Conservation (phyloP, 2,888 invertebrate species). For the Perithous albicinctus region DNA sequence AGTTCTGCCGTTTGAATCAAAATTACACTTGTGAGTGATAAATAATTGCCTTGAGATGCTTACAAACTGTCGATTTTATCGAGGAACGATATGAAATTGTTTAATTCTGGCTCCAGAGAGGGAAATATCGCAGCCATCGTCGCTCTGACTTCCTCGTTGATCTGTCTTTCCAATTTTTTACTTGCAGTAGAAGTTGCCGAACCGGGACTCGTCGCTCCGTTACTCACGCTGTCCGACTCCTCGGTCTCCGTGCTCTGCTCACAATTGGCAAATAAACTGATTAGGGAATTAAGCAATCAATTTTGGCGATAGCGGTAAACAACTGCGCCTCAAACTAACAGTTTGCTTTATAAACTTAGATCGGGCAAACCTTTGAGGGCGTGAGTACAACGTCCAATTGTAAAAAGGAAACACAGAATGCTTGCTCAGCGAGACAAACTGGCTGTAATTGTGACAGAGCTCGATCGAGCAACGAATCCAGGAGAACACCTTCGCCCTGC, state of each 20-base stretch:
- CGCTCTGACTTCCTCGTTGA: slow-evolving; percentile 92
- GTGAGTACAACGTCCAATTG: slow-evolving; percentile 88
- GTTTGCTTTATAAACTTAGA: not conserved
- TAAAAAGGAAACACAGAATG: slow-evolving; percentile 97
- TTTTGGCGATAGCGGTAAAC: no score
- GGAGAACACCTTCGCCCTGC: slow-evolving; percentile 81
- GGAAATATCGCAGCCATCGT: slow-evolving; percentile 97
- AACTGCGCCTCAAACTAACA: not conserved
- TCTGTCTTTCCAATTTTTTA: slow-evolving; percentile 89
- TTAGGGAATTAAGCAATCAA: not conserved
- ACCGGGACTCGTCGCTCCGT: slow-evolving; percentile 80
- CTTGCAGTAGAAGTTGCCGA: slow-evolving; percentile 80
- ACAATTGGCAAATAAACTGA: not conserved
- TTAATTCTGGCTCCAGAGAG: slow-evolving; percentile 93
- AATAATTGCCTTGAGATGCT: slow-evolving; percentile 83
- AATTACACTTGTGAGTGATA: slow-evolving; percentile 13
- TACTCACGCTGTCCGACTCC: slow-evolving; percentile 76
- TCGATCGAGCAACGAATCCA: slow-evolving; percentile 91
- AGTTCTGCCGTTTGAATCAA: no score
- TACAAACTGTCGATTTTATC: slow-evolving; percentile 96
- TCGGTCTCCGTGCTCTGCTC: slow-evolving; percentile 74
- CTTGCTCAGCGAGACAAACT: slow-evolving; percentile 96
- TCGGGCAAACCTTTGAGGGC: slow-evolving; percentile 75
- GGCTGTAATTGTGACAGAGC: slow-evolving; percentile 95
- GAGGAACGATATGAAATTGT: slow-evolving; percentile 93